phyloP scores from a whole-genome alignment of 2,113 vertebrate species.

The Gallinago undulata region DNA sequence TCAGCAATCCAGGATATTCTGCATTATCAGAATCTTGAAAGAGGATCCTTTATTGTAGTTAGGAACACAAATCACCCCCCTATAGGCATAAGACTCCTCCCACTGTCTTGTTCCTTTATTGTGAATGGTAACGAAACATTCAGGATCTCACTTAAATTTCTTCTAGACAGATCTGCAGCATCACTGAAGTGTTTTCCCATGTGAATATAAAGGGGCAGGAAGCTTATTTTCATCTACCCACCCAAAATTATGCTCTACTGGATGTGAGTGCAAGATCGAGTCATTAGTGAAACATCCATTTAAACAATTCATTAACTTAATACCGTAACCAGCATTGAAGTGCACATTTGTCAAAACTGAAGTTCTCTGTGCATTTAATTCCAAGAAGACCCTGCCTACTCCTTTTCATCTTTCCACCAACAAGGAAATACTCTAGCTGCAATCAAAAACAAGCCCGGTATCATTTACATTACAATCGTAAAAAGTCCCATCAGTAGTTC shows the following conservation, averaged over 20 bases:
- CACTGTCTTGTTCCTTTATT: not conserved
- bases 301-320: conserved; percentile 38
- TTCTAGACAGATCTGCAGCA: not conserved
- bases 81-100: not conserved
- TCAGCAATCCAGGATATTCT: conserved; percentile 1
- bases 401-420: conserved; percentile 49
- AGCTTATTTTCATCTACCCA: not conserved
- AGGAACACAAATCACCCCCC: not conserved
- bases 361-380: not conserved
- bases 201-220: not conserved
- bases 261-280: not conserved
- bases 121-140: not conserved
- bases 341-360: conserved; percentile 44
- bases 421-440: conserved; percentile 26
- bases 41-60: not conserved
- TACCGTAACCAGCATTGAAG: not conserved
- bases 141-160: not conserved
- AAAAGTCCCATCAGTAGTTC: conserved; percentile 9
- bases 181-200: not conserved
- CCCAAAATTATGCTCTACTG: not conserved
- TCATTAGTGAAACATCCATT: not conserved
- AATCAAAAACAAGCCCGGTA: conserved; percentile 7
- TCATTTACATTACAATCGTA: conserved; percentile 27
- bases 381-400: conserved; percentile 1
- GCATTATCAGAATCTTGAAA: conserved; percentile 11